Evolutionary conservation across 2,113 vertebrate species (phyloP).

Genomic region (Irena cyanogastra): DNA sequence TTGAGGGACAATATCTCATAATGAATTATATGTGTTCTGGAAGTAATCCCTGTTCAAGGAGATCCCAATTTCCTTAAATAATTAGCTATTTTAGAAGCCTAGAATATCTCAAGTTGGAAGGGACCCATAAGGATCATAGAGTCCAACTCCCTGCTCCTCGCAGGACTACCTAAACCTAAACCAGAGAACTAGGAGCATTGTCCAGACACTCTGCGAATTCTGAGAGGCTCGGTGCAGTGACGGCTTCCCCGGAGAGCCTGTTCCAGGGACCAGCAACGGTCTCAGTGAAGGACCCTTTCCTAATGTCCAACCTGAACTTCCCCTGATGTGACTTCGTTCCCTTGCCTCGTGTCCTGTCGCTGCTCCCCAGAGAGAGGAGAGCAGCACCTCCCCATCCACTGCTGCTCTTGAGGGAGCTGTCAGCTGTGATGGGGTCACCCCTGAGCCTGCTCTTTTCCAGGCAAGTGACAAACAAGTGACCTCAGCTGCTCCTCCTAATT

Average conservation of each 20-base stretch:
- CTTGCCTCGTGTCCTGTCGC: rapidly evolving
- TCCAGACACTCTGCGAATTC: neutral
- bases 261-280: neutral
- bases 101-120: neutral
- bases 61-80: neutral
- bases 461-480: neutral
- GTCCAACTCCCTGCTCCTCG: neutral
- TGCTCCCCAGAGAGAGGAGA: neutral
- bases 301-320: neutral
- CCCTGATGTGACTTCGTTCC: neutral
- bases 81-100: neutral
- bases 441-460: neutral
- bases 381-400: neutral
- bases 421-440: rapidly evolving
- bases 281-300: neutral
- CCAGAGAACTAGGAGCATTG: neutral
- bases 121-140: neutral
- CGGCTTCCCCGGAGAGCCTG: neutral
- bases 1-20: neutral
- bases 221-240: neutral
- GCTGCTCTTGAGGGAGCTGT: rapidly evolving
- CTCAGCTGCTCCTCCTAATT: rapidly evolving
- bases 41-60: neutral
- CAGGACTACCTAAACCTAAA: neutral
- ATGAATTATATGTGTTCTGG: neutral